phyloP scores from a whole-genome alignment of 2,888 invertebrate genomes.

The Campoletis raptor region DNA sequence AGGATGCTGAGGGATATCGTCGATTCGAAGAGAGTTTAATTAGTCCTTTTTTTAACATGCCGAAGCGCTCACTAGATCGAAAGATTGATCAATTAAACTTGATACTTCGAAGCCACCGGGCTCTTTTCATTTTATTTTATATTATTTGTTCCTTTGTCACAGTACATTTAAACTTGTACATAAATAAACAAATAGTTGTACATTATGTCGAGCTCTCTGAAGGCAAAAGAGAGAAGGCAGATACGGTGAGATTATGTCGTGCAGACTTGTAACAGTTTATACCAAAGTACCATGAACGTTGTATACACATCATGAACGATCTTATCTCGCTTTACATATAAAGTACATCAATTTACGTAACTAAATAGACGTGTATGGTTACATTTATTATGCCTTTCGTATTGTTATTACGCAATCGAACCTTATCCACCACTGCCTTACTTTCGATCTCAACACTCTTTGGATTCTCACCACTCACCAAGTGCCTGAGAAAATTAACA shows the following conservation, averaged over 20 bases:
- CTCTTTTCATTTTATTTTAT: not conserved
- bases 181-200: constrained; percentile 8
- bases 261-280: constrained; percentile 47
- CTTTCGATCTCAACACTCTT: constrained; percentile 7
- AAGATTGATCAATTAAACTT: constrained; percentile 57
- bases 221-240: constrained; percentile 37
- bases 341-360: constrained; percentile 53
- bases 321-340: constrained; percentile 42
- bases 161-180: constrained; percentile 2
- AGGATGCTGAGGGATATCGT: constrained; percentile 39
- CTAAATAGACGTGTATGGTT: constrained; percentile 46
- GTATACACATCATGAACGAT: constrained; percentile 30
- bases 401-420: constrained; percentile 28
- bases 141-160: constrained; percentile 16
- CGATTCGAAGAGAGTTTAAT: constrained; percentile 55
- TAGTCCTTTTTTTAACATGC: constrained; percentile 35
- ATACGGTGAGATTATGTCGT: constrained; percentile 44
- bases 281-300: constrained; percentile 35
- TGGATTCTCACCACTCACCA: not conserved
- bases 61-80: constrained; percentile 40
- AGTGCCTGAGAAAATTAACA: constrained; percentile 10
- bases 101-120: constrained; percentile 28
- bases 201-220: not conserved
- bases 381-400: constrained; percentile 38
- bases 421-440: not conserved